A percentile compares a stretch with the other conserved stretches of the same genome.
Conservation (phyloP, 2,113 vertebrate species). For the Sciurus niger region DNA sequence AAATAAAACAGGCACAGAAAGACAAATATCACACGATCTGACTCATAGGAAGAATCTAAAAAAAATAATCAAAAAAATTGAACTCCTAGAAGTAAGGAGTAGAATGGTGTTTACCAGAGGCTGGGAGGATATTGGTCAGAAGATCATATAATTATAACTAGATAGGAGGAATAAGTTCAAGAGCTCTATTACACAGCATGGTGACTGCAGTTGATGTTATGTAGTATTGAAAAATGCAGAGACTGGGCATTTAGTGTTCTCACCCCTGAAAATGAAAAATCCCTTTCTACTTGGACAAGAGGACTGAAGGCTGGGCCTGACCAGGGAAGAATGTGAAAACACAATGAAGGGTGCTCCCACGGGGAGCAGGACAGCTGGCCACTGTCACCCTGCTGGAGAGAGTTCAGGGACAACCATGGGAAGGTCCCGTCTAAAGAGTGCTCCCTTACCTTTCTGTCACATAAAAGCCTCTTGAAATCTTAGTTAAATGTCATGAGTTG, state of each 20-base stretch:
- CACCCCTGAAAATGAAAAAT: not conserved
- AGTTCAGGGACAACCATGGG: not conserved
- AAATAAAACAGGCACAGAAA: not conserved
- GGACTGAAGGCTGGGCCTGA: not conserved
- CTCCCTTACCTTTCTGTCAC: not conserved
- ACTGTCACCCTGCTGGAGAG: not conserved
- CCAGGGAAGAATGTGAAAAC: not conserved
- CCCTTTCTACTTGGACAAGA: not conserved
- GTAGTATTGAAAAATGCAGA: not conserved
- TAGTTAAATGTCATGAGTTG: not conserved
- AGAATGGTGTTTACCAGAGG: not conserved
- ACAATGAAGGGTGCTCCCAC: rapidly evolving
- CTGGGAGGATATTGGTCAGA: not conserved
- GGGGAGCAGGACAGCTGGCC: not conserved
- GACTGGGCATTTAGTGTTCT: not conserved
- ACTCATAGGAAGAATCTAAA: no score
- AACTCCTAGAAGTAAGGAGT: not conserved
- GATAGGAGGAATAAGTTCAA: not conserved
- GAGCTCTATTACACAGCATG: not conserved
- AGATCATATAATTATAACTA: not conserved
- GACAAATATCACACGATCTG: not conserved
- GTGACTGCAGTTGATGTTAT: not conserved
- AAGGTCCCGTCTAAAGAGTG: not conserved
- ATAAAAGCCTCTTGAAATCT: not conserved
- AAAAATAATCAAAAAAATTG: not conserved